Base-by-base conservation (phyloP, 2,797 vertebrate genomes). In the Argya squamiceps region DNA sequence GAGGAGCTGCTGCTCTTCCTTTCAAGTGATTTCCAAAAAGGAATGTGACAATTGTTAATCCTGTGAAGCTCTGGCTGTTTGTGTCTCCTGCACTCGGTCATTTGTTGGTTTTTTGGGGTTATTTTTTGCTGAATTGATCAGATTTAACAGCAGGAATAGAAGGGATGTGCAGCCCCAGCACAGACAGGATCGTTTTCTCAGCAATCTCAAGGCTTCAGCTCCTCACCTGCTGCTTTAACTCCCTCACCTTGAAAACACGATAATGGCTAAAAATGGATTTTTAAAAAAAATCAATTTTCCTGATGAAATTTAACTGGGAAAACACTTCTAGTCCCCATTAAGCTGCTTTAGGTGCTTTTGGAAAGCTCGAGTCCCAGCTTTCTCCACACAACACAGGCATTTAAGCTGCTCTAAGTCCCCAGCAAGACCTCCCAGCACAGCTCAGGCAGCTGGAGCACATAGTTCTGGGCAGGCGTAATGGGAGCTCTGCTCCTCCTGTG, bases 291-390 rank as follows among this genome's bases (percentile, higher is more conserved):
- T 49, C 44, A 39, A 60, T 92, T 88, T 88, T 32, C 80, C 62
- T 79, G 26, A 43, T 77, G 20, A 37, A 84, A 60, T 77, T 71
- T 67, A 46, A 69, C 73, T 32, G 70, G 32, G 36, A 82, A 87
- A 88, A 85, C 47, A 12, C 63, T 86, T 50, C 34, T 64, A 80
- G 47, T 49, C 65, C 63, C 62, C 11, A 12, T 58, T 89, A 84
- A 92, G 62, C 93, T 56, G 44, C 89, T 92, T 81, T 58, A 55
- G 93, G 60, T 80, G 76, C 74, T 89, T 85, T 75, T 87, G 74
- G 69, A 73, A 71, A 71, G 22, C 32, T 11, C 2, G 22, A 67
- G 18, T 39, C 71, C 49, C 53, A 49, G 64, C 64, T 89, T 63
- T 74, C 85, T 83, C 58, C 74, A 76, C 77, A 81, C 76, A 91